Percentiles rank a stretch among this genome's conserved stretches.
Evolutionary conservation across 2,113 vertebrate genomes (phyloP).

Genomic region (Clarias gariepinus): DNA sequence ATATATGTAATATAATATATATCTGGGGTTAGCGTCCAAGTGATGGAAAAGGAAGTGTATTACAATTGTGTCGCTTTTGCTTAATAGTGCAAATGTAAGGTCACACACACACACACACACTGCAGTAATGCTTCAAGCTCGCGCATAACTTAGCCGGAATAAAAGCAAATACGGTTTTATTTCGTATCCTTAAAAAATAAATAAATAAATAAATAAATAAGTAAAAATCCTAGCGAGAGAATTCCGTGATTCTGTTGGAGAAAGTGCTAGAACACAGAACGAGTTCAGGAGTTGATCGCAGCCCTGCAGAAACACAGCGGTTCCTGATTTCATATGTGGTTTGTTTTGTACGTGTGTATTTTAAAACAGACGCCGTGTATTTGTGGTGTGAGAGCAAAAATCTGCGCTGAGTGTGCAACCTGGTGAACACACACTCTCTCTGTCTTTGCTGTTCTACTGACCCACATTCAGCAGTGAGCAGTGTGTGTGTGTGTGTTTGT

Average conservation of each 20-base stretch:
- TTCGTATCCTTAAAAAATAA: no score
- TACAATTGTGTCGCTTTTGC: neutral
- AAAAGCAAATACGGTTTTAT: no score
- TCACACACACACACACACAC: neutral
- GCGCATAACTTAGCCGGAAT: neutral
- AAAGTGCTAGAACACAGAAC: neutral
- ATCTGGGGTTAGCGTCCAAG: no score
- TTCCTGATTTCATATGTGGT: neutral
- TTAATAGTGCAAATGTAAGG: neutral
- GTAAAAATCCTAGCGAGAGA: neutral
- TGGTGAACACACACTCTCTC: constrained; percentile 10
- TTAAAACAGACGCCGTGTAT: neutral
- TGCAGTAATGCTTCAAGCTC: neutral
- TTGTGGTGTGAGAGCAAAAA: neutral
- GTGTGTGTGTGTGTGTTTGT: neutral
- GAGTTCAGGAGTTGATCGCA: neutral
- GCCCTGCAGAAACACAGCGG: neutral
- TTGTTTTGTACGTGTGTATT: neutral
- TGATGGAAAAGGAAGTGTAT: neutral
- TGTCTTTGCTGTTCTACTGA: constrained; percentile 43
- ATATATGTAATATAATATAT: no score
- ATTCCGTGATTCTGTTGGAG: neutral
- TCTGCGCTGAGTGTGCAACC: neutral
- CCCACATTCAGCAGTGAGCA: constrained; percentile 41
- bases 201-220: no score